These are phyloP conservation scores for Lamellibrachia luymesi DNA, from an alignment of 1,140 invertebrate genomes.

Conservation along the genomic window DNA sequence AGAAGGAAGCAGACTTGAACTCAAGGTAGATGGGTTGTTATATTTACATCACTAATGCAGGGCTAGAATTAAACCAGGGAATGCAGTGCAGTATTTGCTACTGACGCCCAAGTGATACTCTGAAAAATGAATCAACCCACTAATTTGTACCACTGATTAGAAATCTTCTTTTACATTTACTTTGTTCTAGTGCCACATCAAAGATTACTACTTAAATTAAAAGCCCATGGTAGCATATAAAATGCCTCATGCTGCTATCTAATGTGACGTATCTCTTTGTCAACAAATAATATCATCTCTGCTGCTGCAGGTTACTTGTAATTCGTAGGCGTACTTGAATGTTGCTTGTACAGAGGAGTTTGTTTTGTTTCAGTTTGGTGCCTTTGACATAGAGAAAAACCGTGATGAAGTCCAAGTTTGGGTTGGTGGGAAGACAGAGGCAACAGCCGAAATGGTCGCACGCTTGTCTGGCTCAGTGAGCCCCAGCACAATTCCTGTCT, in stretches of 20 bases:
- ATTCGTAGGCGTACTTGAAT: background rate
- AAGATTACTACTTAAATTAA: too few relatives aligned
- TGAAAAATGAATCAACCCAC: background rate
- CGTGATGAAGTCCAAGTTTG: background rate
- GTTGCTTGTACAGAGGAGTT: background rate
- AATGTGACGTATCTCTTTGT: background rate
- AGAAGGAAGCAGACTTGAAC: background rate
- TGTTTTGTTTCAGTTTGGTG: background rate
- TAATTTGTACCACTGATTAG: background rate
- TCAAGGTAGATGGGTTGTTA: background rate
- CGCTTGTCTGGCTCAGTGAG: background rate
- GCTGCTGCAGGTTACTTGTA: too few relatives aligned
- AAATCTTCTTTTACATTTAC: too few relatives aligned
- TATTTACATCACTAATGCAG: background rate
- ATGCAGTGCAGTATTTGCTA: background rate
- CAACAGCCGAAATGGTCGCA: conserved; percentile 1
- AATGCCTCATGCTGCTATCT: background rate
- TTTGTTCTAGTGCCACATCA: too few relatives aligned
- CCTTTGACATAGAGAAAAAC: background rate
- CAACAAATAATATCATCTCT: too few relatives aligned
- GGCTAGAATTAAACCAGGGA: background rate
- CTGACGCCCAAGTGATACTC: background rate
- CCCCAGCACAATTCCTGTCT: background rate
- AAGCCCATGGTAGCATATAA: too few relatives aligned
- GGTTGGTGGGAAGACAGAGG: conserved; percentile 1